Evolutionary conservation across 2,113 vertebrate species (phyloP), one percentile per base, ranked within the genome.

Genomic region (Egretta garzetta): DNA sequence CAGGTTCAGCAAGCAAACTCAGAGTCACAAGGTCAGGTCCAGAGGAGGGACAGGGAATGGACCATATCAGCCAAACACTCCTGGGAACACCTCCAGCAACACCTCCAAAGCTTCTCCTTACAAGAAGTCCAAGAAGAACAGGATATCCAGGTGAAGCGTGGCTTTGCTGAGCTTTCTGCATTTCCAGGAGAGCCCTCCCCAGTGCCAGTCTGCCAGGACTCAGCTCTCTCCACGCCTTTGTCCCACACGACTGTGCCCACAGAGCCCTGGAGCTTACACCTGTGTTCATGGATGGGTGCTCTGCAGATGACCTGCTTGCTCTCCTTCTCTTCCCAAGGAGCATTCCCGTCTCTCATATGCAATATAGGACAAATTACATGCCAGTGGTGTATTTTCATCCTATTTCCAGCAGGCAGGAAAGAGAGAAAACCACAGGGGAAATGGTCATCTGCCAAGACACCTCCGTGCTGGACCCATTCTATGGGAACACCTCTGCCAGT

Each of bases 361-460:
- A 0, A 75, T 6, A 21, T 0, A 58, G 56, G 32, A 62, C n/a
- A 55, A 67, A 74, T 52, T 7, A 86, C 41, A 43, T 0, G 0
- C 0, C 4, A 71, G 30, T 71, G n/a, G 23, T 21, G 1, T 19
- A 58, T 37, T 82, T 96, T 79, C 14, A 43, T 74, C 86, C 4
- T 15, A 24, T n/a, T 94, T 75, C 56, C 82, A 88, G 74, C 41
- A 80, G 56, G n/a, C 58, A 83, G 58, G 83, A 80, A 89, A 59
- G 60, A 53, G 52, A 49, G 47, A 81, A 90, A 90, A 72, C 52
- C 53, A 30, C 49, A 75, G 47, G 75, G 56, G 75, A 90, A 88
- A 45, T 0, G 0, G n/a, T 68, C 56, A 92, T 58, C 58, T 80
- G 86, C 95, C 89, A 88, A 75, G 56, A 50, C 28, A 66, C 23